phyloP scores from a whole-genome alignment of 2,113 vertebrate genomes.

The Microtus richardsoni region DNA sequence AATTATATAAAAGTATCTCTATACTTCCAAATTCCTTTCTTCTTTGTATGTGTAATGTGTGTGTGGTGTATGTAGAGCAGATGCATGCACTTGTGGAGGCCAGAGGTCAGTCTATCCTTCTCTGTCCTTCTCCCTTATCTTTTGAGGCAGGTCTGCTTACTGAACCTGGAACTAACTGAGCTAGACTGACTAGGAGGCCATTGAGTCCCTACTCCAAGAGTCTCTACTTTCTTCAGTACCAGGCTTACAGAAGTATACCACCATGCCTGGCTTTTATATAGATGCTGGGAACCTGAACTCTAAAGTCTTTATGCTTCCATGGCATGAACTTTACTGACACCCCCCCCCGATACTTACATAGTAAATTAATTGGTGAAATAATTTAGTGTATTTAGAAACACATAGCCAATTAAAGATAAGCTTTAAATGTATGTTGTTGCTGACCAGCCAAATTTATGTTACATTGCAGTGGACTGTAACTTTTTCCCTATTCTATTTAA shows the following conservation, averaged over 20 bases:
- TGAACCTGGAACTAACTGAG: neutral
- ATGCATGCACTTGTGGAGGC: neutral
- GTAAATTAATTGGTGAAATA: neutral
- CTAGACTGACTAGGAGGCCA: neutral
- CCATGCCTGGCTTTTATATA: neutral
- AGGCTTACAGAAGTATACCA: neutral
- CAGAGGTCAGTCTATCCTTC: neutral
- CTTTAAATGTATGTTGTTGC: constrained; percentile 40
- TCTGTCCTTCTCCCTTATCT: neutral
- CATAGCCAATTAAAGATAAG: constrained; percentile 42
- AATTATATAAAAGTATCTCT: constrained; percentile 58
- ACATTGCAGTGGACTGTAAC: constrained; percentile 58
- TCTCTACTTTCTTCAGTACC: neutral
- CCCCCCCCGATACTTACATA: neutral
- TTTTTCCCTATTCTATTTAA: constrained; percentile 49
- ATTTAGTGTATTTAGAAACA: constrained; percentile 46
- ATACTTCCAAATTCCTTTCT: neutral
- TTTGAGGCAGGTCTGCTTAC: neutral
- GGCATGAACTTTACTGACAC: neutral
- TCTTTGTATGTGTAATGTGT: neutral
- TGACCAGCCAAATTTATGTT: constrained; percentile 59
- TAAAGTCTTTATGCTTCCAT: neutral
- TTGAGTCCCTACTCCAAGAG: neutral
- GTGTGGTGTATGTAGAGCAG: neutral
- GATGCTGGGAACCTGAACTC: neutral